phyloP scores from a whole-genome alignment of 2,888 invertebrate species.

The Philopedon plagiatum region DNA sequence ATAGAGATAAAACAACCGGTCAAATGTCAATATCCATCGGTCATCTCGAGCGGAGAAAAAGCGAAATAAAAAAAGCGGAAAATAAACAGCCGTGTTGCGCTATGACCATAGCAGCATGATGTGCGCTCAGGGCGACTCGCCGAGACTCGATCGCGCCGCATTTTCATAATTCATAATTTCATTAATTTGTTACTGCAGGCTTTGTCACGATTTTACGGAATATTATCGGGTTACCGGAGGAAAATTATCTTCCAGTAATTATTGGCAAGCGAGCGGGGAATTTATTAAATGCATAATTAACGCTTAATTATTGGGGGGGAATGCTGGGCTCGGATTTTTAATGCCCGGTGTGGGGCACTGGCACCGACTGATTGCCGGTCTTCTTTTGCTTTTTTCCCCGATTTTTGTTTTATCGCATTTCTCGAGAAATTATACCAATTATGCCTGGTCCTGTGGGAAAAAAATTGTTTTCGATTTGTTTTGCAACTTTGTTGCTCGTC shows the following conservation, averaged over 20 bases:
- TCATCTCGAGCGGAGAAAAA: slow-evolving; percentile 13
- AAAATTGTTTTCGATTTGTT: not conserved
- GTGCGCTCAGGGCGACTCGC: slow-evolving; percentile 46
- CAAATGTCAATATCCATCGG: slow-evolving; percentile 42
- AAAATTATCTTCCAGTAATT: slow-evolving; percentile 62
- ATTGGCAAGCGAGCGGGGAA: slow-evolving; percentile 63
- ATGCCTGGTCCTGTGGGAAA: slow-evolving; percentile 2
- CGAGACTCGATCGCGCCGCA: slow-evolving; percentile 63
- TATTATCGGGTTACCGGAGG: slow-evolving; percentile 68
- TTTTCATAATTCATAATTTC: slow-evolving; percentile 72
- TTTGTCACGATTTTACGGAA: slow-evolving; percentile 71
- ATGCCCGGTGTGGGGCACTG: slow-evolving; percentile 22
- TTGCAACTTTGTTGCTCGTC: not conserved
- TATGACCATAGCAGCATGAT: slow-evolving; percentile 41
- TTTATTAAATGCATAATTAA: slow-evolving; percentile 69
- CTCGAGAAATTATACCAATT: slow-evolving; percentile 3
- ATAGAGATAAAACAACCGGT: slow-evolving; percentile 14
- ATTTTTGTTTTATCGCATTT: no score
- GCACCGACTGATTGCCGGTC: not conserved
- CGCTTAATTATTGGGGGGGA: slow-evolving; percentile 64
- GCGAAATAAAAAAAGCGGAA: not conserved
- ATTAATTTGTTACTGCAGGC: slow-evolving; percentile 71
- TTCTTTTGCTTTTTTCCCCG: not conserved
- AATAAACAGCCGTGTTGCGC: slow-evolving; percentile 41
- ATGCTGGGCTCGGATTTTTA: slow-evolving; percentile 25